phyloP scores from a whole-genome alignment of 2,113 vertebrate genomes.

The Merops nubicus region DNA sequence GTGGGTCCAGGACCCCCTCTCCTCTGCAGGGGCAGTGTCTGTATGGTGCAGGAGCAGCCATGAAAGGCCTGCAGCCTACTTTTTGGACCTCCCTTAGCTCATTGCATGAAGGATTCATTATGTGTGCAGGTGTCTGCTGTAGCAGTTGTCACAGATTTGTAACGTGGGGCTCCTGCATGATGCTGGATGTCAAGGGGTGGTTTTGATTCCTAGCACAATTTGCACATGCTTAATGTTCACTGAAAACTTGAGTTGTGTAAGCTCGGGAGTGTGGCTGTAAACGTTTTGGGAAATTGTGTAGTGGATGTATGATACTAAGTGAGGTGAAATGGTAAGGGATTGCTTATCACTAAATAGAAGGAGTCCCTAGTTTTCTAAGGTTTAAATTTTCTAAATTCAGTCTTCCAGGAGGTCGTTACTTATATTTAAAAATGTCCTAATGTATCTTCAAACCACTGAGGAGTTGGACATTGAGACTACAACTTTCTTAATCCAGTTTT shows the following conservation, averaged over 20 bases:
- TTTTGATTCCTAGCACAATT: neutral
- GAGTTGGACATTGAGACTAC: neutral
- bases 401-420: neutral
- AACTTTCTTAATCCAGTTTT: neutral
- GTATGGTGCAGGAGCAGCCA: neutral
- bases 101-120: fast-evolving
- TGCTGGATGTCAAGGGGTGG: neutral
- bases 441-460: neutral
- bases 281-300: neutral
- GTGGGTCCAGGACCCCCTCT: neutral
- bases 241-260: neutral
- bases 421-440: neutral
- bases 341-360: neutral
- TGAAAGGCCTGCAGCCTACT: no score
- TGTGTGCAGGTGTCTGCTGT: neutral
- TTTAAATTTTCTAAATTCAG: neutral
- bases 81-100: neutral
- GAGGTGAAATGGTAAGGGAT: neutral
- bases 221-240: neutral
- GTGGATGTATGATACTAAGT: fast-evolving
- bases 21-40: neutral
- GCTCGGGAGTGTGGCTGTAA: neutral
- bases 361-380: neutral
- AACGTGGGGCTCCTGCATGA: fast-evolving
- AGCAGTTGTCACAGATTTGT: neutral